Evolutionary conservation across 2,888 invertebrate species (phyloP).

Genomic region (Dione vanillae): DNA sequence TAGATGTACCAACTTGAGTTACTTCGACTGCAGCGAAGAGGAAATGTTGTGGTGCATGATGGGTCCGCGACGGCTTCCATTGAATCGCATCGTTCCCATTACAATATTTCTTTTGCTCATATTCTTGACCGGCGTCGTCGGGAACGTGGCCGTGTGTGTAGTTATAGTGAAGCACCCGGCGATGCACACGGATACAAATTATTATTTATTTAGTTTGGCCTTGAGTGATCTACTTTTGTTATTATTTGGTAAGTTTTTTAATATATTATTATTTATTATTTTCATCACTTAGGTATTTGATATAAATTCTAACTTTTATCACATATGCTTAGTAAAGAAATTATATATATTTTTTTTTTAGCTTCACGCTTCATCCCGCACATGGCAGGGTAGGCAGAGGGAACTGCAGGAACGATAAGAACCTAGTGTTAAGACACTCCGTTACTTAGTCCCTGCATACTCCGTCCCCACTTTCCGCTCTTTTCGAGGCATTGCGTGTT

Average conservation of each 20-base stretch:
- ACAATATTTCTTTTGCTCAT: slow-evolving; percentile 90
- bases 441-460: too few relatives aligned
- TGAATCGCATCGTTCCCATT: slow-evolving; percentile 83
- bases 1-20: slow-evolving; percentile 73
- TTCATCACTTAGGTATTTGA: too few relatives aligned
- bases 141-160: slow-evolving; percentile 93
- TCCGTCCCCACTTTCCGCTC: too few relatives aligned
- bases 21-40: slow-evolving; percentile 85
- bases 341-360: too few relatives aligned
- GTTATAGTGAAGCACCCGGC: slow-evolving; percentile 92
- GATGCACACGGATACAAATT: slow-evolving; percentile 96
- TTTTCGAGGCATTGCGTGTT: too few relatives aligned
- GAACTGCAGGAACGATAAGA: too few relatives aligned
- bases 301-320: too few relatives aligned
- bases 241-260: slow-evolving; percentile 88
- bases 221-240: slow-evolving; percentile 93
- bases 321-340: too few relatives aligned
- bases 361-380: too few relatives aligned
- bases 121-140: slow-evolving; percentile 92
- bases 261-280: background rate
- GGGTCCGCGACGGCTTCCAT: slow-evolving; percentile 86
- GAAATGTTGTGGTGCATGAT: slow-evolving; percentile 84
- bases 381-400: too few relatives aligned
- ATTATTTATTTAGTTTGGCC: slow-evolving; percentile 94
- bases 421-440: too few relatives aligned